Base-by-base conservation (phyloP, 23 tunicate species). In the Halocynthia aurantium region DNA sequence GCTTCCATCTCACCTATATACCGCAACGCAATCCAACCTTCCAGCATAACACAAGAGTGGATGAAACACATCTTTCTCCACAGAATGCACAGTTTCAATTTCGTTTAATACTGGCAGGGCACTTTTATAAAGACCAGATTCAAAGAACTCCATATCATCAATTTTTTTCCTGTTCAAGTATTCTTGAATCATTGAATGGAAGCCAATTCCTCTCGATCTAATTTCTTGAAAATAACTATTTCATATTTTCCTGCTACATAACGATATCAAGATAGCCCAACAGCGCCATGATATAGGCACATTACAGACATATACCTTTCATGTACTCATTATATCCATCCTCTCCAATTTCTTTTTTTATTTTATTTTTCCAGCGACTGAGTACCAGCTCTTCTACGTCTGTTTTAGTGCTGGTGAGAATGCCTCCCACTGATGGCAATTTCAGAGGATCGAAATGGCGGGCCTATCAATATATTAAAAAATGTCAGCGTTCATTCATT, bases 21-120 rank as follows among this genome's bases (percentile, higher is more conserved):
- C 64, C 10, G 90, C 97, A 9, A 81, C 81, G 54, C 97, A 91
- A 77, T 91, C 97, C 6, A 72, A 70, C 61, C 49, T 87, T 11
- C 97, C 97, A 6, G 57, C 57, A 73, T 91, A 91, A 8, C 71
- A 83, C 15, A 91, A 71, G 13, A 61, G 75, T 18, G 91, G 78
- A 73, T 91, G 97, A 11, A 53, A 21, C 10, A 62, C 61, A 52
- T 81, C 72, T n/a, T 49, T 58, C 76, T 91, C 97, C 7, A 69
- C 65, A 17, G 67, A 57, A 12, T 70, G 55, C 6, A 85, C 87
- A 67, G 7, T 51, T 7, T 53, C 51, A 7, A 91, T 62, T 53
- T 85, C 83, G 18, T 52, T 52, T 12, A 91, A 73, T 20, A 85
- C 51, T 12, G 83, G 67, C 50, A 69, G 87, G 6, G 85, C 86